Evolutionary conservation across 2,888 invertebrate species (phyloP).

Genomic region (Athalia rosae): DNA sequence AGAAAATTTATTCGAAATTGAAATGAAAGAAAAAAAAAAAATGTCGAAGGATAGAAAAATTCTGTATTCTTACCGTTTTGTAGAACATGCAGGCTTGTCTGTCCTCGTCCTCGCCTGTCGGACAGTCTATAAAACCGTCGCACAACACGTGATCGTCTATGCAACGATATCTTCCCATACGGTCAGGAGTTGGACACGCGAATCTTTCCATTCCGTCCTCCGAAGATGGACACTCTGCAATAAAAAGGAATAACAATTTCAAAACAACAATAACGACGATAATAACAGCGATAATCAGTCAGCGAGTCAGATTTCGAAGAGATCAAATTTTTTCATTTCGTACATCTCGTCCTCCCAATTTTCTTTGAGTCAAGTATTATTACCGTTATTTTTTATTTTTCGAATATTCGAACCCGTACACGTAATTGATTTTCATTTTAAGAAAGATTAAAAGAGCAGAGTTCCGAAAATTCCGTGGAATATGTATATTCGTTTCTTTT

Average conservation of each 20-base stretch:
- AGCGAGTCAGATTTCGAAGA: no score
- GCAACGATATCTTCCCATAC: conserved; percentile 94
- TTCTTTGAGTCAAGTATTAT: no score
- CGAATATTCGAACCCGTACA: no score
- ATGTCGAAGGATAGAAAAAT: no score
- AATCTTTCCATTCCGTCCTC: conserved; percentile 96
- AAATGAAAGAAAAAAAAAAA: not conserved
- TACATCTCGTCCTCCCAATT: no score
- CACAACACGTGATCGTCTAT: conserved; percentile 97
- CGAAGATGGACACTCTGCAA: conserved; percentile 93
- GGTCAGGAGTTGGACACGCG: conserved; percentile 93
- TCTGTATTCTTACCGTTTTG: conserved; percentile 91
- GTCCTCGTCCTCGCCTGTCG: conserved; percentile 94
- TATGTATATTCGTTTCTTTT: no score
- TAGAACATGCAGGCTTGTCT: conserved; percentile 97
- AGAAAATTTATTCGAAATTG: not conserved
- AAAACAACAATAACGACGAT: conserved; percentile 36
- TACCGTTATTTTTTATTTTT: no score
- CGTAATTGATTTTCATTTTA: no score
- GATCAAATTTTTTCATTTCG: no score
- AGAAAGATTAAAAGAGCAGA: no score
- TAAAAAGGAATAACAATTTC: not conserved
- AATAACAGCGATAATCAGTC: not conserved
- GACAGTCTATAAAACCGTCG: conserved; percentile 96
- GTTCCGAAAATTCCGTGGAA: no score